These are phyloP conservation scores for Euphydryas editha DNA, from an alignment of 2,888 invertebrate genomes.

Conservation along the genomic window DNA sequence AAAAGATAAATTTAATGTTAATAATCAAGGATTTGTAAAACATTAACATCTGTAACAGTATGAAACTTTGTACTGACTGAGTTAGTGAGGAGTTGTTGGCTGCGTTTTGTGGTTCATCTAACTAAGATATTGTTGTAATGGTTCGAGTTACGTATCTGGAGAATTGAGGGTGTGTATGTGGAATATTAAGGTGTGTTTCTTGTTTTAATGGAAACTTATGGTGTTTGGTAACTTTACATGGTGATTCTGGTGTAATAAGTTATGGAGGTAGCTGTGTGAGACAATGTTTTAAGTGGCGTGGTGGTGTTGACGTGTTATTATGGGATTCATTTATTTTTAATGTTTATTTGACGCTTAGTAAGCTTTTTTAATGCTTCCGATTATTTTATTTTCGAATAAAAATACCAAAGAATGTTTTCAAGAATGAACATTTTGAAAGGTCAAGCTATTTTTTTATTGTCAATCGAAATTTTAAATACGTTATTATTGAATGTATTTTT, in stretches of 20 bases:
- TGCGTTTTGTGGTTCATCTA: constrained; percentile 1
- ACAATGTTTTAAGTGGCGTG: background rate
- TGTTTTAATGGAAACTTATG: background rate
- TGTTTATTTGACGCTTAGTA: no score
- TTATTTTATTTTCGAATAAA: no score
- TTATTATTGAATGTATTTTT: no score
- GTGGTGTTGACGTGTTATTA: background rate
- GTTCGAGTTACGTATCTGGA: constrained; percentile 7
- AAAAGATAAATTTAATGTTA: no score
- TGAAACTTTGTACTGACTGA: background rate
- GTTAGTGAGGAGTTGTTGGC: background rate
- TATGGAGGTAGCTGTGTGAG: background rate
- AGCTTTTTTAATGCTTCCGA: no score
- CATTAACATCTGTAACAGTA: background rate
- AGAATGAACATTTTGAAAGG: no score
- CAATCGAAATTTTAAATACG: no score
- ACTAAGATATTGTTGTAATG: background rate
- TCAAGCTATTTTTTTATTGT: no score
- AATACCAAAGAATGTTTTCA: no score
- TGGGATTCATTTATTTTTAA: background rate
- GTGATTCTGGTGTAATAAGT: background rate
- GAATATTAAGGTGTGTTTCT: background rate
- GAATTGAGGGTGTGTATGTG: background rate
- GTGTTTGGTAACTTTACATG: background rate
- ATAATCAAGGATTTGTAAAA: background rate